Percentiles rank a stretch among this genome's conserved stretches.
Conservation (phyloP, 35 echinoderm and acorn worm genomes). For the Apostichopus parvimensis region DNA sequence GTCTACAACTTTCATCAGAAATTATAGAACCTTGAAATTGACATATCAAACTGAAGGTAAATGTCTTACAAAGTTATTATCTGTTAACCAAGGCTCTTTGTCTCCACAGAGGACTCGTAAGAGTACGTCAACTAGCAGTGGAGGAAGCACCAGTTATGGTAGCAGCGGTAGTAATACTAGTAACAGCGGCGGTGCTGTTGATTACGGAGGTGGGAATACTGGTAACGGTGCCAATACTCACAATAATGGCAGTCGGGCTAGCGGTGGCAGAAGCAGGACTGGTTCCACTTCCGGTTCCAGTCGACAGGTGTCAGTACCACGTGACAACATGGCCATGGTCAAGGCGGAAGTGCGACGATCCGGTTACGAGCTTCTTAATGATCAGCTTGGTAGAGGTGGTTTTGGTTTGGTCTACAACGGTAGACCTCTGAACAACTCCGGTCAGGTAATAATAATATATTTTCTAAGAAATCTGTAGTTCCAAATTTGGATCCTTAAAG, state of each 20-base stretch:
- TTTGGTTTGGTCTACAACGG: slow-evolving; percentile 28
- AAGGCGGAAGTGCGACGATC: background rate
- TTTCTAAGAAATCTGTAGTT: too few species aligned
- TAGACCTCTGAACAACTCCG: too few species aligned
- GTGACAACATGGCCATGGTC: background rate
- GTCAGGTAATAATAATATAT: too few species aligned
- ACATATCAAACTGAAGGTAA: too few species aligned
- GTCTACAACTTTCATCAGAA: too few species aligned
- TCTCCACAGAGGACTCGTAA: background rate
- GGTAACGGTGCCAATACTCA: background rate
- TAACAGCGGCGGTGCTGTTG: background rate
- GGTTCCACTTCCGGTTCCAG: background rate
- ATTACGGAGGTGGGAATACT: background rate
- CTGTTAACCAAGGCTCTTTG: background rate
- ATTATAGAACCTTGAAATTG: too few species aligned
- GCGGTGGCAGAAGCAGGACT: background rate
- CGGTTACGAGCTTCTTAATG: slow-evolving; percentile 15
- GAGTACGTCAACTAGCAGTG: background rate
- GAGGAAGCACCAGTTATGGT: background rate
- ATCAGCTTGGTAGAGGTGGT: slow-evolving; percentile 16
- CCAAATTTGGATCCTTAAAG: too few species aligned
- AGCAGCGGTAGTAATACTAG: background rate
- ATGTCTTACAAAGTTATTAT: too few species aligned
- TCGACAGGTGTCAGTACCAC: background rate
- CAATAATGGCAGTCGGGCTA: background rate